These are phyloP conservation scores for Brachionus koreanus DNA, from an alignment of 1,140 invertebrate genomes.

Conservation along the genomic window DNA sequence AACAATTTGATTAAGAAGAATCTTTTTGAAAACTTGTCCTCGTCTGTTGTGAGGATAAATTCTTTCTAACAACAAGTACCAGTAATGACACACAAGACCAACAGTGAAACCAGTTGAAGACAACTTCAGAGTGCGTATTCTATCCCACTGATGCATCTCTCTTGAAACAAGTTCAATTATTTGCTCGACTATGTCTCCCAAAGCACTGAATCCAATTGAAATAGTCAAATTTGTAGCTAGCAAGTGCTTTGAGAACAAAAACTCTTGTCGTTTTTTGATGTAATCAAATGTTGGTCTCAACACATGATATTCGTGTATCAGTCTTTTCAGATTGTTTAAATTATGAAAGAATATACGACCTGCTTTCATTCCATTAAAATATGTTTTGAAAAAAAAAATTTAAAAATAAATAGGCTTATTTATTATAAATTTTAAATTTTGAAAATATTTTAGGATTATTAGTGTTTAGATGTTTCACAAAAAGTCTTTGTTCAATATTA, in stretches of 20 bases:
- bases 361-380: slow-evolving; percentile 20
- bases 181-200: not conserved
- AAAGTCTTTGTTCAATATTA: not conserved
- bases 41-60: slow-evolving; percentile 68
- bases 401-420: not conserved
- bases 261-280: not conserved
- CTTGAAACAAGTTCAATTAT: not conserved
- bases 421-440: not conserved
- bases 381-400: not conserved
- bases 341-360: slow-evolving; percentile 19
- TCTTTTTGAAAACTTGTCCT: slow-evolving; percentile 73
- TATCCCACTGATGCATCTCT: not conserved
- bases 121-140: slow-evolving; percentile 58
- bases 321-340: not conserved
- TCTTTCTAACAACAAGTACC: slow-evolving; percentile 72
- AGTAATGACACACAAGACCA: slow-evolving; percentile 77
- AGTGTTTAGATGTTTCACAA: not conserved
- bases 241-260: slow-evolving; percentile 15
- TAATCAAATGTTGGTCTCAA: not conserved
- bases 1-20: slow-evolving; percentile 78
- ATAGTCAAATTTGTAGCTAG: slow-evolving; percentile 15
- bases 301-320: not conserved
- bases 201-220: not conserved
- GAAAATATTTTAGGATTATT: not conserved
- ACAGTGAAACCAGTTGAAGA: slow-evolving; percentile 65